Evolutionary conservation across 2,888 invertebrate genomes (phyloP).

Genomic region (Tolmerus cingulatus): DNA sequence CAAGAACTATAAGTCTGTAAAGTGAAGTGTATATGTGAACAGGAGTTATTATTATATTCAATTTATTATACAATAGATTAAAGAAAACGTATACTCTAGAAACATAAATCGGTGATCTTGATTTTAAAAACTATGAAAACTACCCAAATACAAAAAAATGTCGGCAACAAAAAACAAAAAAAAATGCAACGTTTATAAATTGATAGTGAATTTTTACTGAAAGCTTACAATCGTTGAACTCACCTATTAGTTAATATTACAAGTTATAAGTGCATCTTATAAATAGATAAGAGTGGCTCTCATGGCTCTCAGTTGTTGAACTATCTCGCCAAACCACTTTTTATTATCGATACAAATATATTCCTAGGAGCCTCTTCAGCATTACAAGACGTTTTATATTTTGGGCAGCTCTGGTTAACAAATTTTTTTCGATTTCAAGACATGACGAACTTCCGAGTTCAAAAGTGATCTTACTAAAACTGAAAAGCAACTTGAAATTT

Average conservation of each 20-base stretch:
- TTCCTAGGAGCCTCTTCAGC: neutral
- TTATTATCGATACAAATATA: neutral
- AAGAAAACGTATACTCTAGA: neutral
- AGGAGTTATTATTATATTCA: neutral
- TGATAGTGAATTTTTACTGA: neutral
- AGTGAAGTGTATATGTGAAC: neutral
- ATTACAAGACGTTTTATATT: neutral
- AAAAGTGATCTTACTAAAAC: neutral
- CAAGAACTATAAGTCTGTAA: conserved; percentile 21
- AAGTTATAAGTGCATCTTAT: too few relatives aligned
- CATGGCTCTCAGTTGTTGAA: neutral
- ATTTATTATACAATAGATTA: neutral
- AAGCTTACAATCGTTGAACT: neutral
- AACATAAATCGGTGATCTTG: too few relatives aligned
- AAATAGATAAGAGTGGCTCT: neutral
- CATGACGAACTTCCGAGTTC: neutral
- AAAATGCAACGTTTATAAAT: neutral
- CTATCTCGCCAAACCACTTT: neutral
- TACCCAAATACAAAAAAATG: too few relatives aligned
- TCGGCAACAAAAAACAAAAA: too few relatives aligned
- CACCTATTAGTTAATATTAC: neutral
- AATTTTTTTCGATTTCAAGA: neutral
- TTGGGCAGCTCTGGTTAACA: too few relatives aligned
- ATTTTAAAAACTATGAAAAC: too few relatives aligned
- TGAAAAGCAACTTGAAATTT: neutral